phyloP scores from a whole-genome alignment of 2,797 vertebrate species.

The Phyllotis vaccarum region DNA sequence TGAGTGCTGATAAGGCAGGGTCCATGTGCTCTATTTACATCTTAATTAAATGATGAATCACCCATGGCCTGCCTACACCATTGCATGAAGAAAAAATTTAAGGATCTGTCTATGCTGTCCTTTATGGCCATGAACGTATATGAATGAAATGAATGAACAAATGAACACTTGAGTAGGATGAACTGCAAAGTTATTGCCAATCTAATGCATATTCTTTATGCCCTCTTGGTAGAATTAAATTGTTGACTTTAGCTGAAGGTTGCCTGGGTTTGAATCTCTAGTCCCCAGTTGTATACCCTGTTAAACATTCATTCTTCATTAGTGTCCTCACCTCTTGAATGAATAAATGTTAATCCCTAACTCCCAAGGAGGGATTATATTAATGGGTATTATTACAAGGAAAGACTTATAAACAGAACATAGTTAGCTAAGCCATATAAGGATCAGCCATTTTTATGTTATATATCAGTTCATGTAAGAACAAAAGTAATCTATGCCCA shows the following conservation, averaged over 20 bases:
- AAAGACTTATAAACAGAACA: neutral
- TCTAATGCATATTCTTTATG: neutral
- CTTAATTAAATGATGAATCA: conserved; percentile 11
- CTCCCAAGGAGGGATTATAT: neutral
- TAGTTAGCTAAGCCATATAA: neutral
- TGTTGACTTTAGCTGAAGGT: neutral
- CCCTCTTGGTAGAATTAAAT: neutral
- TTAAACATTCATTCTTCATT: neutral
- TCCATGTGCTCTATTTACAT: neutral
- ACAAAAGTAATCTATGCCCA: neutral
- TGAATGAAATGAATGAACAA: neutral
- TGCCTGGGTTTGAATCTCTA: neutral
- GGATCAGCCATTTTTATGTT: neutral
- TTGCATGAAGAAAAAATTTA: conserved; percentile 11
- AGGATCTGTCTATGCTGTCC: conserved; percentile 20
- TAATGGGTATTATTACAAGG: neutral
- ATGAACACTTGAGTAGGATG: neutral
- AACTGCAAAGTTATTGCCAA: neutral
- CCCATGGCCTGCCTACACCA: neutral
- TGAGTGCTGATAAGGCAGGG: neutral
- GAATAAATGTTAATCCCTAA: neutral
- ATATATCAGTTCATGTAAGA: neutral
- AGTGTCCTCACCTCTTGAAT: conserved; percentile 11
- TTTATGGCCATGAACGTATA: neutral
- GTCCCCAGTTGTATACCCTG: neutral